phyloP scores from a whole-genome alignment of 1,140 invertebrate genomes.

The Maniola jurtina region DNA sequence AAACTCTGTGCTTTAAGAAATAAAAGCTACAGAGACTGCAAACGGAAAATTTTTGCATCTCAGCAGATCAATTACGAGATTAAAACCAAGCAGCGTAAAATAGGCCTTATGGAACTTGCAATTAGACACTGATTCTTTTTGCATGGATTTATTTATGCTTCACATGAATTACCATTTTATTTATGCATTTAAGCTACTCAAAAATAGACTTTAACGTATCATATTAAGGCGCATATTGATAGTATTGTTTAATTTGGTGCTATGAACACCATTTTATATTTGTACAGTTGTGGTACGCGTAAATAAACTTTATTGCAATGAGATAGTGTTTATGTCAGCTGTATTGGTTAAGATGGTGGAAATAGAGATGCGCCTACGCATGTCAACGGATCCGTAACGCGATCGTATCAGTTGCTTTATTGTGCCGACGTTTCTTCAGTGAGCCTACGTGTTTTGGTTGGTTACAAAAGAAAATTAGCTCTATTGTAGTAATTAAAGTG shows the following conservation, averaged over 20 bases:
- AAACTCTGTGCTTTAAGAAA: not conserved
- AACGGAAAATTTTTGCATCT: constrained; percentile 1
- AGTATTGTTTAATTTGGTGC: not conserved
- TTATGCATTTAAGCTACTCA: not conserved
- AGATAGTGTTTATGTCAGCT: constrained; percentile 11
- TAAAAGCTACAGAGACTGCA: not conserved
- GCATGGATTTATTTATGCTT: not conserved
- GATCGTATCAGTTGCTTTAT: constrained; percentile 44
- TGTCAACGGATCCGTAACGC: constrained; percentile 52
- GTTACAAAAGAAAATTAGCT: constrained; percentile 16
- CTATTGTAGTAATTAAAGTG: constrained; percentile 10
- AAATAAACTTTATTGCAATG: constrained; percentile 7
- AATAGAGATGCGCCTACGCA: constrained; percentile 48
- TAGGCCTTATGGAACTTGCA: not conserved
- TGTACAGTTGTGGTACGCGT: not conserved
- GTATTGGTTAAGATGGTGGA: constrained; percentile 14
- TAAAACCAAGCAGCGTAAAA: not conserved
- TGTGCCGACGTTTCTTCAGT: constrained; percentile 30
- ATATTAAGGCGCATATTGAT: not conserved
- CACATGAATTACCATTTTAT: not conserved
- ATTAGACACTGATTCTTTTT: constrained; percentile 5
- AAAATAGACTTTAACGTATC: constrained; percentile 12
- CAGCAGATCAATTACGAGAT: constrained; percentile 9
- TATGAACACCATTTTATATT: not conserved
- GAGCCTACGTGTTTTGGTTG: constrained; percentile 9